Evolutionary conservation across 2,888 invertebrate species (phyloP), one percentile per base, ranked within the genome.

Genomic region (Aromia moschata): DNA sequence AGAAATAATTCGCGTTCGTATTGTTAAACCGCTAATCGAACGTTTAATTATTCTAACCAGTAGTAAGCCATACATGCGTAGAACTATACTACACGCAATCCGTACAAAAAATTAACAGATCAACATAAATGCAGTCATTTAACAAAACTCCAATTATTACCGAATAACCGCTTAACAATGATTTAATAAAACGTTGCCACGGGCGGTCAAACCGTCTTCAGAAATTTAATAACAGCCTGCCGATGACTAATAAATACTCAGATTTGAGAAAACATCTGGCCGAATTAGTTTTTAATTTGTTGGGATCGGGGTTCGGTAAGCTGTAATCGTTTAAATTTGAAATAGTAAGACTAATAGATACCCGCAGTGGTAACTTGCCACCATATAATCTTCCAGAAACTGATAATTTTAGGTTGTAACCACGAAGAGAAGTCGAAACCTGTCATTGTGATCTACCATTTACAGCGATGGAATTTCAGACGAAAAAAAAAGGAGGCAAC

Each of bases 341-440:
- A 65, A 64, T 62, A 58, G 63, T 61, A 62, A 63, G 55, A 65
- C 62, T 65, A 60, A 58, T 62, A 40, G 58, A 58, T 62, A 44
- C 44, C 64, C 60, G 59, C 62, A 60, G 62, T 52, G 45, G 53
- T 65, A 60, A 47, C 31, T 47, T 62, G 58, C 51, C 58, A 60
- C 65, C 58, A 56, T 70, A 60, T 70, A 70, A 70, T 70, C 65
- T 70, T 64, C 56, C 63, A 62, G 68, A 68, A 64, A 64, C 64
- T 64, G 62, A 55, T 68, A 70, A 70, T 70, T 60, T 44, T 51
- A 57, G 67, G 69, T 56, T 68, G 40, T 38, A 40, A 49, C 49
- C 58, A 61, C 53, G 56, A 59, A 47, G 52, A 43, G 55, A 43
- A 60, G 43, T 25, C 47, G 47, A 58, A 11, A 68, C 66, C 69